Base-by-base conservation (phyloP, 2,797 vertebrate genomes). In the Oreochromis mossambicus region DNA sequence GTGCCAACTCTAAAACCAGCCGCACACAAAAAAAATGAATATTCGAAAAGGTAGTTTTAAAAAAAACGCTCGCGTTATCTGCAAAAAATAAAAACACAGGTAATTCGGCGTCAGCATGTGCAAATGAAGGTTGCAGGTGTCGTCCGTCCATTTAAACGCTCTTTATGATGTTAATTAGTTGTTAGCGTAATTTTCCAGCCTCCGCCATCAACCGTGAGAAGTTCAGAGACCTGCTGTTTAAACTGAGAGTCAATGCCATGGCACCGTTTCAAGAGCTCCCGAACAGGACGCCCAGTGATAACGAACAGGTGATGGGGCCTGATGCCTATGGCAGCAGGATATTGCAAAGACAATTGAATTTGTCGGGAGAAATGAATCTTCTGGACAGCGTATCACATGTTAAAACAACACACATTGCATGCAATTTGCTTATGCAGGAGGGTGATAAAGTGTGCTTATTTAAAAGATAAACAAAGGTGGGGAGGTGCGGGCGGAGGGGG, bases 111-210 rank as follows among this genome's bases (percentile, higher is more conserved):
- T 95, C 92, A 89, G 92, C 89, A 21, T 95, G 94, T 96, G 96
- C 95, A 97, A 97, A 97, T 96, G 95, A 96, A 96, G 96, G 96
- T 96, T 95, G 96, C 92, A 81, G 95, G 94, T 96, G 96, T 96
- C 95, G 92, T 81, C 93, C 86, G 32, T 94, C 94, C 91, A 83
- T 94, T 95, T 94, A 95, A 94, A 89, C 38, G 66, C 89, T 93
- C 96, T 97, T 97, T 97, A 96, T 97, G 96, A 97, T 97, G 96
- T 95, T 97, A 97, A 97, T 97, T 96, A 96, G 94, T 95, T 94
- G 95, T 96, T 96, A 94, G 95, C 93, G 95, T 96, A 92, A 95
- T 96, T 96, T 92, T 86, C 92, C 94, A 91, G 94, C 95, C 93
- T 89, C 94, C 91, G 90, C 94, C 95, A 95, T 96, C 94, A 93